Base-by-base conservation (phyloP, 2,113 vertebrate species). In the Sorex fumeus region DNA sequence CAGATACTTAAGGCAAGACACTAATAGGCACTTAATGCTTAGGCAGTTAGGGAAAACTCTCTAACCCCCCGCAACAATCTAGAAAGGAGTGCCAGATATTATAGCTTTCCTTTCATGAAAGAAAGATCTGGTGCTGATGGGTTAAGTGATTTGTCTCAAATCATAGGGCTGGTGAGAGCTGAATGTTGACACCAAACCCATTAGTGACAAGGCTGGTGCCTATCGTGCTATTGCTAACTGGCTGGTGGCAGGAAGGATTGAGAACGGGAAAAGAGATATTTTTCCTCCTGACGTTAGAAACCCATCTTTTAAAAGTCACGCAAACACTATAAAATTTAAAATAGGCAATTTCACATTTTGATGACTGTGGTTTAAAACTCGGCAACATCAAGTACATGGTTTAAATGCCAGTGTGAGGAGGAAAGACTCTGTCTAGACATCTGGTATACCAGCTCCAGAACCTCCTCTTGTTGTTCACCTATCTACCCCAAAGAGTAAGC, bases 271-370 rank as follows among this genome's bases (percentile, higher is more conserved):
- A 80, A 82, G 23, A 94, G 76, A 74, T 12, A 80, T 92, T 93
- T 88, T 90, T 95, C 83, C 91, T 50, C 53, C 75, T 76, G 57
- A 90, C 94, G 76, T 80, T 62, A 78, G 88, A 90, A 88, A 83
- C 23, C 30, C 40, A 84, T 93, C 89, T 64, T 93, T 92, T 88
- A 93, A 96, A 94, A 97, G 92, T 94, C 95, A 96, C 16, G n/a
- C 53, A 93, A 92, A 93, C 57, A 89, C 69, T 62, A 27, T 94
- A 91, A 94, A 94, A 92, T 88, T 96, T 95, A 88, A 96, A 95
- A 89, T 50, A 84, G 72, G 89, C 77, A 90, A 87, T 96, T 92
- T 94, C 77, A 87, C 72, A 93, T 93, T 88, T 92, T 92, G 77
- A 94, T 94, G 87, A 53, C 45, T 40, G 27, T 92, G 40, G 84